phyloP scores from a whole-genome alignment of 2,888 invertebrate species.

The Frankliniella fusca region DNA sequence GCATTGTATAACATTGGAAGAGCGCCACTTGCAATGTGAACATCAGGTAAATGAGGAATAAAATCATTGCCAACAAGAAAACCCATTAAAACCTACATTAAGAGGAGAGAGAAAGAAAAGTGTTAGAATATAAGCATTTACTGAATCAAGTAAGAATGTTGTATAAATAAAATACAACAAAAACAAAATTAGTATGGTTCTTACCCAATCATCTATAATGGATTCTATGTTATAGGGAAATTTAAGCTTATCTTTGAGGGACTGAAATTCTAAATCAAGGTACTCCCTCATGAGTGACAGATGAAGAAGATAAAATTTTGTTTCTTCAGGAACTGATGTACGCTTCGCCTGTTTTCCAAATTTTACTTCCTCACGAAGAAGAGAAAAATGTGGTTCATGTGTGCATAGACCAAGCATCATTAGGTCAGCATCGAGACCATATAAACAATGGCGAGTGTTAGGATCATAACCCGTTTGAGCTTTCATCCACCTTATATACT shows the following conservation, averaged over 20 bases:
- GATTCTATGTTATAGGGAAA: conserved; percentile 82
- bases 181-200: conserved; percentile 32
- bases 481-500: conserved; percentile 87
- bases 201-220: conserved; percentile 93
- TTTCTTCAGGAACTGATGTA: conserved; percentile 75
- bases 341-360: conserved; percentile 65
- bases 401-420: conserved; percentile 94
- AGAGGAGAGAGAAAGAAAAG: conserved; percentile 19
- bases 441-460: conserved; percentile 91
- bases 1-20: conserved; percentile 80
- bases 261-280: conserved; percentile 81
- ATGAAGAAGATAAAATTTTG: conserved; percentile 88
- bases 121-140: not conserved
- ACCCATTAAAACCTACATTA: conserved; percentile 73
- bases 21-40: conserved; percentile 89
- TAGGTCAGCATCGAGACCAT: conserved; percentile 95
- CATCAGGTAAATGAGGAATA: conserved; percentile 89
- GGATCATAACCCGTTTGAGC: conserved; percentile 79
- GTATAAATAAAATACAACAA: conserved; percentile 9
- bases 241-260: conserved; percentile 60
- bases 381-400: conserved; percentile 92
- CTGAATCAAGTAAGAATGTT: not conserved
- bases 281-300: conserved; percentile 89
- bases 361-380: conserved; percentile 87
- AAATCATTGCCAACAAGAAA: conserved; percentile 98